Percentiles rank a stretch among this genome's conserved stretches.
These are phyloP conservation scores for Heliocidaris erythrogramma DNA, from an alignment of 35 echinoderm and acorn worm genomes.

Conservation along the genomic window DNA sequence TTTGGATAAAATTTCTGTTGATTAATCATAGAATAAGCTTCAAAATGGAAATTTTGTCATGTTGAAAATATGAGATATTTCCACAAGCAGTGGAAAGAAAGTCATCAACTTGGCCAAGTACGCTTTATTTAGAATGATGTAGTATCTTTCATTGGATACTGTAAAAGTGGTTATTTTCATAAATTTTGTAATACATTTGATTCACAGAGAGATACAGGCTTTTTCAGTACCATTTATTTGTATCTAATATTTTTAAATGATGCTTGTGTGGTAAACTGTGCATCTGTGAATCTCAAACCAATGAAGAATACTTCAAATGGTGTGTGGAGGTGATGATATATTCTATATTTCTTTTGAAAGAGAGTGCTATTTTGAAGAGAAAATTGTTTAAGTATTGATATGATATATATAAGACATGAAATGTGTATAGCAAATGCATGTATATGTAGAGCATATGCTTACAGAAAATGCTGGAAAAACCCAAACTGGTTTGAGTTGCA, in stretches of 20 bases:
- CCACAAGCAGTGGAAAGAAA: background rate
- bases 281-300: background rate
- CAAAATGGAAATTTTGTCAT: background rate
- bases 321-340: background rate
- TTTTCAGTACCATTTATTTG: background rate
- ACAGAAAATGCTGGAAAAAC: constrained; percentile 15
- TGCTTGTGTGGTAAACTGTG: background rate
- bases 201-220: background rate
- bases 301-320: background rate
- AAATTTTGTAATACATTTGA: background rate
- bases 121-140: background rate
- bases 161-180: background rate
- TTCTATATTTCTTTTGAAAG: constrained; percentile 15
- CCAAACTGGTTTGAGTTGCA: constrained; percentile 16
- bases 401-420: constrained; percentile 6
- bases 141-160: background rate
- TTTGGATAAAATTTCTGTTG: background rate
- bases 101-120: background rate
- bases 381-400: background rate
- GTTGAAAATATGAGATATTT: background rate
- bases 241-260: background rate
- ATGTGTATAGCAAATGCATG: constrained; percentile 3
- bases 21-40: background rate
- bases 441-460: constrained; percentile 12
- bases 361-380: constrained; percentile 4